These are phyloP conservation scores for Podarcis cretensis DNA, from an alignment of 2,113 vertebrate species.

Conservation along the genomic window DNA sequence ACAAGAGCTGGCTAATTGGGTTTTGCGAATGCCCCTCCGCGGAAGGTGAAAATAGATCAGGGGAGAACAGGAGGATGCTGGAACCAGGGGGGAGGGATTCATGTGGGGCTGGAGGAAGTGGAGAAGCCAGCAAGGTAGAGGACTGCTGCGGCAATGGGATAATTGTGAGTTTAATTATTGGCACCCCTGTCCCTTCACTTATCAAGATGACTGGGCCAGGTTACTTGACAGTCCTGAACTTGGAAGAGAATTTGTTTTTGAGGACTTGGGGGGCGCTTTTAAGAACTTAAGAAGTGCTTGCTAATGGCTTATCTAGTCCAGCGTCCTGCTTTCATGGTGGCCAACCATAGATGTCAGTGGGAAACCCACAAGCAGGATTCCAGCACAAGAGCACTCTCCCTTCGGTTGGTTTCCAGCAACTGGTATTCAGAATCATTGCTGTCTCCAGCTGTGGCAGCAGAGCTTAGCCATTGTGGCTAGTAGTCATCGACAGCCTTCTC, in stretches of 20 bases:
- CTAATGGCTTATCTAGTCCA: too few species aligned
- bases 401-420: too few species aligned
- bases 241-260: conserved; percentile 2
- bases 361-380: too few species aligned
- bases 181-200: conserved; percentile 56
- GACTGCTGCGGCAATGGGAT: conserved; percentile 62
- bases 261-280: background rate
- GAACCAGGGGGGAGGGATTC: background rate
- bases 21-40: conserved; percentile 82
- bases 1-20: conserved; percentile 90
- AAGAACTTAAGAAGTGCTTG: background rate
- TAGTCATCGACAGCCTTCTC: too few species aligned
- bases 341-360: too few species aligned
- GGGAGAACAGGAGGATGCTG: conserved; percentile 7
- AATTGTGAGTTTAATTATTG: conserved; percentile 69
- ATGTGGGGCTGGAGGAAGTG: conserved; percentile 42
- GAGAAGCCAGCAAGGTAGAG: conserved; percentile 17
- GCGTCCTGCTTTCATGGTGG: too few species aligned
- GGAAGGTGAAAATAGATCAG: conserved; percentile 76
- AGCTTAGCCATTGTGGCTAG: too few species aligned
- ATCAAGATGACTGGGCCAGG: conserved; percentile 52
- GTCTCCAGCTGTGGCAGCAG: too few species aligned
- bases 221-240: conserved; percentile 51
- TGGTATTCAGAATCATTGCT: too few species aligned
- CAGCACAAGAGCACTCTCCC: too few species aligned